A percentile compares a stretch with the other conserved stretches of the same genome.
Evolutionary conservation across 1,140 invertebrate species (phyloP).

Genomic region (Cepaea nemoralis): DNA sequence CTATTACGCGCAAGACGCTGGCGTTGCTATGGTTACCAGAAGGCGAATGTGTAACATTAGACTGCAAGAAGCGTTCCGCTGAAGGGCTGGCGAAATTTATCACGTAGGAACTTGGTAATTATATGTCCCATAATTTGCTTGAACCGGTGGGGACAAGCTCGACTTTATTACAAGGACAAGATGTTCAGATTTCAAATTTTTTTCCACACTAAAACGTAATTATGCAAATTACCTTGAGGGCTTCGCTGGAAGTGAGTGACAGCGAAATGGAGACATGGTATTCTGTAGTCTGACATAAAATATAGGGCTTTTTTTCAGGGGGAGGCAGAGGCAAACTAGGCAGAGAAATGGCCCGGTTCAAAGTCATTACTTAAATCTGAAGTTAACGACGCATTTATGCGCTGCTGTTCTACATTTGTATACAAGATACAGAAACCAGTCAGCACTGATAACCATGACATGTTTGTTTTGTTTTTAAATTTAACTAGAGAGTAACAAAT

Average conservation of each 20-base stretch:
- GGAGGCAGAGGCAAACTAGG: too few relatives aligned
- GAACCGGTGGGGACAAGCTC: constrained; percentile 2
- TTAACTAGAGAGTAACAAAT: too few relatives aligned
- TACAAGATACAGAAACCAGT: too few relatives aligned
- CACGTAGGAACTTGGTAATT: constrained; percentile 42
- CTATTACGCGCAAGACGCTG: constrained; percentile 32
- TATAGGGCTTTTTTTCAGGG: constrained; percentile 8
- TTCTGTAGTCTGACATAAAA: constrained; percentile 5
- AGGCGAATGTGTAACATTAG: constrained; percentile 39
- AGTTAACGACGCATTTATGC: too few relatives aligned
- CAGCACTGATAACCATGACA: too few relatives aligned
- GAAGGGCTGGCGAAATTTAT: constrained; percentile 39
- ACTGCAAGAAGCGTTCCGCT: constrained; percentile 12
- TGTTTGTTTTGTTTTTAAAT: too few relatives aligned
- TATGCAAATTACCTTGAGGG: constrained; percentile 44
- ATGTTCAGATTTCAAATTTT: constrained; percentile 24
- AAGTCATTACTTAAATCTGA: neutral
- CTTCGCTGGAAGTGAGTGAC: constrained; percentile 16
- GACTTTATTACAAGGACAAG: constrained; percentile 34
- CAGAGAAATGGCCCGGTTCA: neutral
- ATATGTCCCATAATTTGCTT: constrained; percentile 38
- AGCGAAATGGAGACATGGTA: neutral
- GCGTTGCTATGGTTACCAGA: constrained; percentile 27
- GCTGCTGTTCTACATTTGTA: too few relatives aligned
- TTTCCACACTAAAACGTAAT: constrained; percentile 35